These are phyloP conservation scores for Poeciliopsis occidentalis DNA, from an alignment of 2,113 vertebrate genomes.

Conservation along the genomic window DNA sequence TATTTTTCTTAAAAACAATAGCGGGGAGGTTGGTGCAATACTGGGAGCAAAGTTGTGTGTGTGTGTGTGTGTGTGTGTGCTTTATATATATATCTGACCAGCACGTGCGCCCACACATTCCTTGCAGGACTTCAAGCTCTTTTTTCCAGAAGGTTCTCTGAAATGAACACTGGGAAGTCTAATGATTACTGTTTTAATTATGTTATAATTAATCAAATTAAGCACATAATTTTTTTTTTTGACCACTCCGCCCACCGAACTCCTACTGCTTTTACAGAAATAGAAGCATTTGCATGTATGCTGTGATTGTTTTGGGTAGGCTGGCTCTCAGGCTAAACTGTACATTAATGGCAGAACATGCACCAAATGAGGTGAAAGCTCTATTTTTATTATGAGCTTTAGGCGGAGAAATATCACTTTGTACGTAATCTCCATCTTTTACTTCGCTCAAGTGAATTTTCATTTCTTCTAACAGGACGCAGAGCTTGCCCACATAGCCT, in stretches of 20 bases:
- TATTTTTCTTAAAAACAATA: slow-evolving; percentile 11
- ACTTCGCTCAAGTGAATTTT: neutral
- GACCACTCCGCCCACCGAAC: slow-evolving; percentile 44
- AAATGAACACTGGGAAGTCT: slow-evolving; percentile 45
- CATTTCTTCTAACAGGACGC: neutral
- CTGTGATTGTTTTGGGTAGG: slow-evolving; percentile 30
- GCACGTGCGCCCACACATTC: neutral
- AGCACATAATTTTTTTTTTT: slow-evolving; percentile 55
- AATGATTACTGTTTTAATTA: slow-evolving; percentile 49
- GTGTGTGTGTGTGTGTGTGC: neutral
- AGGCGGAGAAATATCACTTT: neutral
- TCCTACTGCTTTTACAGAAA: slow-evolving; percentile 55
- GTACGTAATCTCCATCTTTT: neutral
- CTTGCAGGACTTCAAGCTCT: neutral
- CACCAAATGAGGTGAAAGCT: neutral
- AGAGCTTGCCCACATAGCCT: neutral
- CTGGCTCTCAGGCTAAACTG: neutral
- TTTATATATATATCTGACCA: neutral
- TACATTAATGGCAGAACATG: neutral
- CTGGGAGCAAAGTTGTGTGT: neutral
- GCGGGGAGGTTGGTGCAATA: neutral
- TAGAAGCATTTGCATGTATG: slow-evolving; percentile 34
- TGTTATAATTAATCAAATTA: slow-evolving; percentile 44
- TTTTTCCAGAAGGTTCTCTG: slow-evolving; percentile 7
- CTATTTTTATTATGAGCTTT: neutral